Evolutionary conservation across 2,888 invertebrate species (phyloP).

Genomic region (Ellobium chinense): DNA sequence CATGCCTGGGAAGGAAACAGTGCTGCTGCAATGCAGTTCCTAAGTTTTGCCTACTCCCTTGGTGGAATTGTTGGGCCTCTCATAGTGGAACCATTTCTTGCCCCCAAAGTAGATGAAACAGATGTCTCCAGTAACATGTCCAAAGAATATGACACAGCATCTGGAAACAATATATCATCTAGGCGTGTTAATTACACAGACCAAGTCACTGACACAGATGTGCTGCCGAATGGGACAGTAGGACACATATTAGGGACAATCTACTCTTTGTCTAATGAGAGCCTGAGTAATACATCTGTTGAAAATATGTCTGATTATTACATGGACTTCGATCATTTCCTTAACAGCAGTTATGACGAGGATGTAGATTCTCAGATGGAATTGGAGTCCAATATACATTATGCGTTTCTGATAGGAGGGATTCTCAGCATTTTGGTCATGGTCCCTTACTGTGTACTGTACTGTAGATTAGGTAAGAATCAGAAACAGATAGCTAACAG

Average conservation of each 20-base stretch:
- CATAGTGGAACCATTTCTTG: slow-evolving; percentile 27
- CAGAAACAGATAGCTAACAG: neutral
- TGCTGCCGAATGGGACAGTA: neutral
- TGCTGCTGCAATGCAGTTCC: slow-evolving; percentile 42
- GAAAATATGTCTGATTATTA: neutral
- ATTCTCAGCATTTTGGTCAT: neutral
- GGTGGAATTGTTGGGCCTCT: slow-evolving; percentile 39
- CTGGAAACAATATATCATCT: neutral
- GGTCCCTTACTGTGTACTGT: slow-evolving; percentile 2
- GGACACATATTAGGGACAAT: neutral
- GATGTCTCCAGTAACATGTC: neutral
- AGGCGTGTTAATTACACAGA: neutral
- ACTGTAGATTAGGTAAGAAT: neutral
- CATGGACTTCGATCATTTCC: neutral
- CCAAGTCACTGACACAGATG: neutral
- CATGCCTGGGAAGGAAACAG: slow-evolving; percentile 28
- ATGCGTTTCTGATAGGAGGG: slow-evolving; percentile 9
- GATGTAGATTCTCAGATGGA: neutral
- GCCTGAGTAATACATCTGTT: neutral
- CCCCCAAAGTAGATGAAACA: neutral
- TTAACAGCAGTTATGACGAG: neutral
- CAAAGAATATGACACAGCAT: neutral
- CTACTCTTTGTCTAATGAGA: neutral
- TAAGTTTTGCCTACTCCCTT: slow-evolving; percentile 33
- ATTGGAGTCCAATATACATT: slow-evolving; percentile 12